Conservation (phyloP, 2,113 vertebrate genomes). For the Alectura lathami region DNA sequence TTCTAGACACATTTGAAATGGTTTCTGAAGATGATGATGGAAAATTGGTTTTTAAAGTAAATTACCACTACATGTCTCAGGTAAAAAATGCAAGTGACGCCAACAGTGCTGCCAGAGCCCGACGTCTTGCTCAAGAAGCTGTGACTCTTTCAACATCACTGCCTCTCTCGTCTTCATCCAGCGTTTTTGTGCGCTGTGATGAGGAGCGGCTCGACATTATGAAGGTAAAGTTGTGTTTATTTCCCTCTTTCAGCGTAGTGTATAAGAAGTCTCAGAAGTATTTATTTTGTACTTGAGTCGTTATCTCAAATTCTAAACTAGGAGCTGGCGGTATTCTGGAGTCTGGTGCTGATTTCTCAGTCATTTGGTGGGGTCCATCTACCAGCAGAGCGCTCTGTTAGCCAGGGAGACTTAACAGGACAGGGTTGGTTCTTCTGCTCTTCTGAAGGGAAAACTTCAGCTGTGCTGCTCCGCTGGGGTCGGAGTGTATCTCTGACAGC, state of each 20-base stretch:
- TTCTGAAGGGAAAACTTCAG: background rate
- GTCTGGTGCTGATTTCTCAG: background rate
- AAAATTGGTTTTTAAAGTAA: slow-evolving; percentile 97
- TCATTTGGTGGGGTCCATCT: background rate
- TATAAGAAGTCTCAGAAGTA: background rate
- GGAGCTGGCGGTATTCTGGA: background rate
- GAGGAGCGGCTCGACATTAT: slow-evolving; percentile 98
- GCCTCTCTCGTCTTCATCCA: slow-evolving; percentile 95
- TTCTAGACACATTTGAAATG: slow-evolving; percentile 97
- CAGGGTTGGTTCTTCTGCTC: background rate
- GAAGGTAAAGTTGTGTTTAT: slow-evolving; percentile 83
- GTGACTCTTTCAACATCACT: slow-evolving; percentile 97
- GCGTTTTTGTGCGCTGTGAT: slow-evolving; percentile 96
- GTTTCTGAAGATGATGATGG: slow-evolving; percentile 97
- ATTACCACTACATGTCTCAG: slow-evolving; percentile 99
- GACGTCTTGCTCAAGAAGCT: slow-evolving; percentile 95
- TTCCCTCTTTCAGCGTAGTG: background rate
- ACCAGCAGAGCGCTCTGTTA: background rate
- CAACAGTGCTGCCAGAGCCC: slow-evolving; percentile 93
- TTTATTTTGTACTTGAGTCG: background rate
- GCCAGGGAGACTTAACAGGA: background rate
- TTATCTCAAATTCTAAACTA: background rate
- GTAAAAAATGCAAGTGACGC: slow-evolving; percentile 97
- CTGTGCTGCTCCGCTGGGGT: background rate
- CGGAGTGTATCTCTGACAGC: background rate